Base-by-base conservation (phyloP, 2,113 vertebrate species). In the Phoxinus phoxinus region DNA sequence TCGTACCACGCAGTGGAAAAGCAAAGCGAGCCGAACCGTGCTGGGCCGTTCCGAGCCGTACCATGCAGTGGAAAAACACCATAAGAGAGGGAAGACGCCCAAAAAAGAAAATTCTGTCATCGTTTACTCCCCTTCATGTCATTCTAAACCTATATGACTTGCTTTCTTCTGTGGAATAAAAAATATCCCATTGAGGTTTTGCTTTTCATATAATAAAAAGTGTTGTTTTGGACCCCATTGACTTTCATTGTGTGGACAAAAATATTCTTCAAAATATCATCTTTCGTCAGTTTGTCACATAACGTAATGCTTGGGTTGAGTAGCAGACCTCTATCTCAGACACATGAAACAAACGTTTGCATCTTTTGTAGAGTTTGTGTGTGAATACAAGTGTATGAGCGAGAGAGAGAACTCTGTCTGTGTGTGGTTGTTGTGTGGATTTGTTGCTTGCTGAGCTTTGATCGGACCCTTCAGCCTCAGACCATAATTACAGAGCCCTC, bases 401-500 rank as follows among this genome's bases (percentile, higher is more conserved):
- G 37, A 83, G 56, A 41, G 75, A 63, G 25, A 53, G 32, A 69
- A 15, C 46, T 41, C 75, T 74, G 48, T 37, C 58, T 82, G 84
- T 87, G 80, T 86, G 59, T 71, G 78, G 84, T 84, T 58, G 67
- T 71, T 61, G 63, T 81, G 71, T 25, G 80, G 80, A 84, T 84
- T 76, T 78, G 86, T 82, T 67, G 65, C 35, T 15, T 76, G 67
- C 67, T 86, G 63, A 7, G 3, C 85, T 85, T 86, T 89, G 80
- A 81, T 86, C 44, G 73, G 30, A 78, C 59, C 59, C 46, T 27
- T 73, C 56, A 79, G 65, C 48, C 79, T 73, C 77, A 71, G 46
- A 51, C 85, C 87, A 59, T 46, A 87, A 88, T 86, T 53, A 85
- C 58, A 87, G 75, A 84, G 65, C 9, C 30, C 53, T 71, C 21